Evolutionary conservation across 2,797 vertebrate species (phyloP).

Genomic region (Sylvilagus floridanus): DNA sequence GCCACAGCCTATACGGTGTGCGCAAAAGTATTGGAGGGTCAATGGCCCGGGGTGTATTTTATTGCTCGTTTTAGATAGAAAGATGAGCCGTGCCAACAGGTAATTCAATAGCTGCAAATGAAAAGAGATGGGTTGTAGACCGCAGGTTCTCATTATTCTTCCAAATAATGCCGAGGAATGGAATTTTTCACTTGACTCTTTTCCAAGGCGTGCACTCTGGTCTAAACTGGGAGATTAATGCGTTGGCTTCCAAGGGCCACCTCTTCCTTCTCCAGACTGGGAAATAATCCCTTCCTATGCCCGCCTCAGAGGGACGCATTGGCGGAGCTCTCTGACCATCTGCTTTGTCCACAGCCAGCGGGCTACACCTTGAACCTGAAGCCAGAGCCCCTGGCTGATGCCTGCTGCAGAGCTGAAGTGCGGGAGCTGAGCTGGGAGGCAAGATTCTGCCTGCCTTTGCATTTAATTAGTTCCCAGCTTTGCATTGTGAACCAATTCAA

Average conservation of each 20-base stretch:
- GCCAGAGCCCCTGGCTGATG: not conserved
- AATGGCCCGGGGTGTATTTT: constrained; percentile 64
- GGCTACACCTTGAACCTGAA: not conserved
- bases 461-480: constrained; percentile 56
- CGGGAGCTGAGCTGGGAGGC: not conserved
- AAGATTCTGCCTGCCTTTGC: constrained; percentile 20
- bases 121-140: constrained; percentile 43
- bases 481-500: constrained; percentile 69
- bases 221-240: constrained; percentile 57
- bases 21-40: constrained; percentile 42
- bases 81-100: constrained; percentile 74
- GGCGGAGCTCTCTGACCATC: constrained; percentile 14
- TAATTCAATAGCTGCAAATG: constrained; percentile 74
- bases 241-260: constrained; percentile 8
- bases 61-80: constrained; percentile 77
- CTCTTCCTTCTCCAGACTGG: constrained; percentile 52
- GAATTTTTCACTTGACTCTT: constrained; percentile 61
- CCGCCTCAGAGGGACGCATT: not conserved
- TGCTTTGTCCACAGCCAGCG: constrained; percentile 12
- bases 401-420: not conserved
- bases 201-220: constrained; percentile 21
- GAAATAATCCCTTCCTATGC: not conserved
- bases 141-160: constrained; percentile 59
- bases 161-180: constrained; percentile 64
- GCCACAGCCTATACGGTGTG: not conserved